Evolutionary conservation across 2,113 vertebrate genomes (phyloP), one percentile per base, ranked within the genome.

Genomic region (Podocnemis expansa): DNA sequence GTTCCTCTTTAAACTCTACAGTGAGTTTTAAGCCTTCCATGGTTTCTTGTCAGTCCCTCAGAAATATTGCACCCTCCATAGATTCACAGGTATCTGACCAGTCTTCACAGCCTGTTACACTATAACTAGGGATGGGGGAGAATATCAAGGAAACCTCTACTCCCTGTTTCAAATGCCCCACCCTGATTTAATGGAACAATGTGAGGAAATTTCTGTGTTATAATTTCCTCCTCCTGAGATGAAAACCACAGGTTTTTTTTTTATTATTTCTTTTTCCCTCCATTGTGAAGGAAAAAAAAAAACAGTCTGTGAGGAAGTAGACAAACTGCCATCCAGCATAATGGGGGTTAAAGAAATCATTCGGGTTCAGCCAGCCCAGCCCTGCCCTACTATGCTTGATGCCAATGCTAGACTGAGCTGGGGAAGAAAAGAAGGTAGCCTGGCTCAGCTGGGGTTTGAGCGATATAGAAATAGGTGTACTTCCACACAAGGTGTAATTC

Each of bases 401-500:
- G 51, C 51, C 51, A 52, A 52, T 52, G 51, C 51, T 52, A 16
- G 51, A 16, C 51, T 52, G 51, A 16, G 51, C 8, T 10, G 49
- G 13, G 49, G 49, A 12, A 12, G 49, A 12, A 51, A 51, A 51
- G 49, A 51, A 49, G 47, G 47, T 6, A 49, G 49, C 13, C 49
- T 14, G 49, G 49, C 49, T 51, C 49, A 51, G 49, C 10, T 51
- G 49, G 49, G 49, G 49, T 9, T 14, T 51, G 49, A 51, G 10
- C 13, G 49, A 14, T 12, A 51, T 9, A 12, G 49, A 51, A 12
- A 51, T 14, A 52, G 51, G 14, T 47, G n/a, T 49, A 49, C 6
- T 49, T 56, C 82, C 27, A 88, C 1, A 84, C 89, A 78, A 91
- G 78, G 8, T 81, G 63, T 47, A 80, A 80, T 87, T 73, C 29